A percentile compares a stretch with the other conserved stretches of the same genome.
phyloP scores from a whole-genome alignment of 2,797 vertebrate genomes.

The Eupleurogrammus muticus region DNA sequence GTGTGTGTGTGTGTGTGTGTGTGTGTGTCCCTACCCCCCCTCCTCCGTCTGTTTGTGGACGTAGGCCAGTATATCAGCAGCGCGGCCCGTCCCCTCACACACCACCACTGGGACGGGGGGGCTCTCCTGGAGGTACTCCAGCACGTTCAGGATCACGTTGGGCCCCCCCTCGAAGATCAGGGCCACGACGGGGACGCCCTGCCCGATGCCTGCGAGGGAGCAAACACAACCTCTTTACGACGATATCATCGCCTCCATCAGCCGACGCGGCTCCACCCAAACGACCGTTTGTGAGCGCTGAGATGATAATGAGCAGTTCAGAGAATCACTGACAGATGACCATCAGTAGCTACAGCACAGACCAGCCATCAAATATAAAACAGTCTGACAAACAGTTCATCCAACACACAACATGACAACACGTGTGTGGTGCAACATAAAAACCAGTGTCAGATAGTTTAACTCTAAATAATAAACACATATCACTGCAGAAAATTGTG shows the following conservation, averaged over 20 bases:
- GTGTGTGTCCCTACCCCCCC: conserved; percentile 86
- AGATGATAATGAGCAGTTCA: conserved; percentile 32
- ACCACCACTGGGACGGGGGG: conserved; percentile 97
- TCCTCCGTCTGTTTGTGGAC: conserved; percentile 98
- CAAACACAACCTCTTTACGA: not conserved
- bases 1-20: conserved; percentile 8
- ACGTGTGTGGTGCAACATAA: too few species aligned
- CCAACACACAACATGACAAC: too few species aligned
- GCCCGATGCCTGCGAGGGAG: conserved; percentile 90
- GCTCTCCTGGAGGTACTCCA: conserved; percentile 96
- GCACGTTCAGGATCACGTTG: conserved; percentile 95
- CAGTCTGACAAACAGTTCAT: too few species aligned
- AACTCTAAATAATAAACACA: too few species aligned
- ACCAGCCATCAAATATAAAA: too few species aligned
- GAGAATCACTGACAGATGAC: conserved; percentile 41
- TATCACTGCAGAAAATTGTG: too few species aligned
- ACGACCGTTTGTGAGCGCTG: conserved; percentile 40
- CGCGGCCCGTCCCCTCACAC: conserved; percentile 97
- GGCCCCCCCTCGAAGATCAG: conserved; percentile 98
- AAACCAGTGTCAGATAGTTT: too few species aligned
- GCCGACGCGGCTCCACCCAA: conserved; percentile 15
- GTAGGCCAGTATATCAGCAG: conserved; percentile 95
- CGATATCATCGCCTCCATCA: not conserved
- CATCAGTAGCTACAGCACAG: too few species aligned
- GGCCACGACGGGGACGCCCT: conserved; percentile 97